These are phyloP conservation scores for Thereva unica DNA, from an alignment of 2,888 invertebrate genomes.

Conservation along the genomic window DNA sequence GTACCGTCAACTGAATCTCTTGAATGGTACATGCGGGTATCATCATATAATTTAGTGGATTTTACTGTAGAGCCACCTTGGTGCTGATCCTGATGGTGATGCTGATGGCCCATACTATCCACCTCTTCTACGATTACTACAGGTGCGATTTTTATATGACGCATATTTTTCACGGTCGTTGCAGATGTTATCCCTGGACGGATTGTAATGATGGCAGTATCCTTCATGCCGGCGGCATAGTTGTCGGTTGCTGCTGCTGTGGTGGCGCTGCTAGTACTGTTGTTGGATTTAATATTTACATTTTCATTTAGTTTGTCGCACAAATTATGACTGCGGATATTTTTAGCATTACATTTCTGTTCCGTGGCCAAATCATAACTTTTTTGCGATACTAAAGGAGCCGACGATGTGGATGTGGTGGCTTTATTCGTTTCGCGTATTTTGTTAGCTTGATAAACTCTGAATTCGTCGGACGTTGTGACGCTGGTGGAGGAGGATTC, in stretches of 20 bases:
- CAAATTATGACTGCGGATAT: constrained; percentile 33
- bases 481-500: constrained; percentile 47
- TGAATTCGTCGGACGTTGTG: constrained; percentile 33
- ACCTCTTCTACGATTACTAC: background rate
- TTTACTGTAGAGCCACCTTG: constrained; percentile 4
- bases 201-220: too few relatives aligned
- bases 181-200: background rate
- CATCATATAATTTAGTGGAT: constrained; percentile 21
- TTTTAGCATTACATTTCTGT: constrained; percentile 14
- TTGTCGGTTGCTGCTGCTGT: background rate
- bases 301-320: constrained; percentile 23
- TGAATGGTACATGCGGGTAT: constrained; percentile 7
- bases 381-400: background rate
- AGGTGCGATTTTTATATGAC: constrained; percentile 1
- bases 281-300: constrained; percentile 24
- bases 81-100: background rate
- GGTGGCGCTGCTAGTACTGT: background rate
- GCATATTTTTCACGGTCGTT: background rate
- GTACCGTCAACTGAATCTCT: constrained; percentile 18
- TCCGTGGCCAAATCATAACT: constrained; percentile 30
- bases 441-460: constrained; percentile 40
- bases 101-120: background rate
- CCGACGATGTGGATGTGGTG: background rate
- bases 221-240: too few relatives aligned
- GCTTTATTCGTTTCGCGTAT: constrained; percentile 39